A percentile compares a stretch with the other conserved stretches of the same genome.
phyloP scores from a whole-genome alignment of 1,140 invertebrate genomes.

The Ephestia elutella region DNA sequence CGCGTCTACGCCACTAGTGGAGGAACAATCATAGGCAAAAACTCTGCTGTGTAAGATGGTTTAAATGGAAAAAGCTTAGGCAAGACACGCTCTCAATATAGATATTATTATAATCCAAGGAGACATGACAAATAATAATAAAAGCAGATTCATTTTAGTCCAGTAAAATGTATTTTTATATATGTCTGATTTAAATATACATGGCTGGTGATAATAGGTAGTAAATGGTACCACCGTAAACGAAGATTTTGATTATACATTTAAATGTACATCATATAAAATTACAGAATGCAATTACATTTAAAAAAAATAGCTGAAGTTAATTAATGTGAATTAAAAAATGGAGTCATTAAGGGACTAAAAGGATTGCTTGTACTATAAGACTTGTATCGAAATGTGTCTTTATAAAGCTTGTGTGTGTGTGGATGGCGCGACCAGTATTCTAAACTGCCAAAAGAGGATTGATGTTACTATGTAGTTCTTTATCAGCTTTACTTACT shows the following conservation, averaged over 20 bases:
- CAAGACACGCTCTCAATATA: background rate
- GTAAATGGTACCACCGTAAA: too few relatives aligned
- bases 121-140: background rate
- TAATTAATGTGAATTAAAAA: too few relatives aligned
- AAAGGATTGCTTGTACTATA: background rate
- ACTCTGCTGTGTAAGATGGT: conserved; percentile 82
- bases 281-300: too few relatives aligned
- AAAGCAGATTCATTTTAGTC: background rate
- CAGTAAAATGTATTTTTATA: background rate
- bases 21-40: conserved; percentile 84
- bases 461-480: conserved; percentile 39
- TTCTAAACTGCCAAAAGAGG: conserved; percentile 64
- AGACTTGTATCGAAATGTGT: background rate
- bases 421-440: conserved; percentile 63
- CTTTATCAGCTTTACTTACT: conserved; percentile 46
- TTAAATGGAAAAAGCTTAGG: background rate
- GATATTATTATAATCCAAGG: conserved; percentile 5
- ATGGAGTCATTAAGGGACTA: background rate
- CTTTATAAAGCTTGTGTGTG: conserved; percentile 52
- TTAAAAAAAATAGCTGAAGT: too few relatives aligned
- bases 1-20: conserved; percentile 86
- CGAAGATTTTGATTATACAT: too few relatives aligned
- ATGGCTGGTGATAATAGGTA: too few relatives aligned
- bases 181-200: too few relatives aligned
- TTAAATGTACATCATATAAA: too few relatives aligned